These are phyloP conservation scores for Artibeus lituratus DNA, from an alignment of 2,797 vertebrate genomes.

Conservation along the genomic window DNA sequence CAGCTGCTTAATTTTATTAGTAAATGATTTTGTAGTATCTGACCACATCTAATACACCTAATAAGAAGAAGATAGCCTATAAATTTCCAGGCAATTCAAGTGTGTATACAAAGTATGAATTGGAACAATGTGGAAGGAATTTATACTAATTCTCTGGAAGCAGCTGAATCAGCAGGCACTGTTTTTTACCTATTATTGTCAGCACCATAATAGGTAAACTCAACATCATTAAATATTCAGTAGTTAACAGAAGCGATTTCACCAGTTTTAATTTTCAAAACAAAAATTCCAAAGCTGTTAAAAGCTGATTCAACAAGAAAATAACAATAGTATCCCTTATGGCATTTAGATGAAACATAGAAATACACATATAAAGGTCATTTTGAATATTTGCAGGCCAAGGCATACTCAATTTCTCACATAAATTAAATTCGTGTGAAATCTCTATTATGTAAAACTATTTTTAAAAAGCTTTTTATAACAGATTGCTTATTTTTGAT, in stretches of 20 bases:
- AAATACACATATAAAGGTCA: not conserved
- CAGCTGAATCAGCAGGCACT: constrained; percentile 8
- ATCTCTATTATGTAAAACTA: constrained; percentile 15
- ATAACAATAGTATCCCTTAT: not conserved
- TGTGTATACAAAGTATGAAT: not conserved
- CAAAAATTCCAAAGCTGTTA: constrained; percentile 41
- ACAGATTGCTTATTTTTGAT: not conserved
- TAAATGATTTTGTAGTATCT: not conserved
- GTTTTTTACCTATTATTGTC: not conserved
- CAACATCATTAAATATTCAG: not conserved
- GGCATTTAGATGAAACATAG: not conserved
- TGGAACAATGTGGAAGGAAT: not conserved
- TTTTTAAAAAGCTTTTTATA: constrained; percentile 34
- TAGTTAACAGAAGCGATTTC: not conserved
- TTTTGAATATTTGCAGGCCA: not conserved
- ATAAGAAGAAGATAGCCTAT: not conserved
- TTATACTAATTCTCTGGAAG: not conserved
- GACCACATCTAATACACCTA: not conserved
- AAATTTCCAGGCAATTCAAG: not conserved
- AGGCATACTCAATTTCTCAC: not conserved
- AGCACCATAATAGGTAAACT: not conserved
- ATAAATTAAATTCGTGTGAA: not conserved
- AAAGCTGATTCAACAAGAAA: not conserved
- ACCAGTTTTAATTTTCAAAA: constrained; percentile 6
- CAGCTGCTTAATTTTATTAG: not conserved